Percentiles rank a stretch among this genome's conserved stretches.
Evolutionary conservation across 37 sponge, comb jelly and placozoan species (phyloP).

Genomic region (Petrosia ficiformis): DNA sequence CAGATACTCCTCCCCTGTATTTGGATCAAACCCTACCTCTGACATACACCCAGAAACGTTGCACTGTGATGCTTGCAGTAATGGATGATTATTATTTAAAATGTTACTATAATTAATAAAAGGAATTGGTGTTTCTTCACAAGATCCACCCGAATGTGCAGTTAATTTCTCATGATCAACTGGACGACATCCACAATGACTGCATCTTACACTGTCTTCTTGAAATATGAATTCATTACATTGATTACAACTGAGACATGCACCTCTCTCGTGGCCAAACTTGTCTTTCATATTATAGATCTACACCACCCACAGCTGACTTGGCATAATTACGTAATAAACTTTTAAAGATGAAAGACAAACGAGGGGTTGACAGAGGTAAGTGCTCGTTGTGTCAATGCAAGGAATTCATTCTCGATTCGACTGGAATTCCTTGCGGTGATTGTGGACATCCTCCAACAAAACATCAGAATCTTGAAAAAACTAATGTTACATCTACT

Average conservation of each 20-base stretch:
- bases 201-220: background rate
- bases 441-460: conserved; percentile 50
- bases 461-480: conserved; percentile 28
- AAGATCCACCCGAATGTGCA: too few species aligned
- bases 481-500: too few species aligned
- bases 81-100: too few species aligned
- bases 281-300: conserved; percentile 1
- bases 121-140: too few species aligned
- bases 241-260: background rate
- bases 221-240: background rate
- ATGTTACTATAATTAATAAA: too few species aligned
- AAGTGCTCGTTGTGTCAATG: background rate
- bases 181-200: conserved; percentile 26
- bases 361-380: conserved; percentile 31
- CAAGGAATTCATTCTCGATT: background rate
- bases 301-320: background rate
- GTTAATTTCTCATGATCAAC: conserved; percentile 14
- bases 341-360: too few species aligned
- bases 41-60: conserved; percentile 13
- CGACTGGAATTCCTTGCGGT: conserved; percentile 1
- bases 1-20: conserved; percentile 29
- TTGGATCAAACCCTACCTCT: conserved; percentile 40
- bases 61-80: conserved; percentile 3
- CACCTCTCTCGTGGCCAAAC: background rate
- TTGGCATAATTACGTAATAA: too few species aligned